phyloP scores from a whole-genome alignment of 1,140 invertebrate genomes.

The Helicoverpa armigera region DNA sequence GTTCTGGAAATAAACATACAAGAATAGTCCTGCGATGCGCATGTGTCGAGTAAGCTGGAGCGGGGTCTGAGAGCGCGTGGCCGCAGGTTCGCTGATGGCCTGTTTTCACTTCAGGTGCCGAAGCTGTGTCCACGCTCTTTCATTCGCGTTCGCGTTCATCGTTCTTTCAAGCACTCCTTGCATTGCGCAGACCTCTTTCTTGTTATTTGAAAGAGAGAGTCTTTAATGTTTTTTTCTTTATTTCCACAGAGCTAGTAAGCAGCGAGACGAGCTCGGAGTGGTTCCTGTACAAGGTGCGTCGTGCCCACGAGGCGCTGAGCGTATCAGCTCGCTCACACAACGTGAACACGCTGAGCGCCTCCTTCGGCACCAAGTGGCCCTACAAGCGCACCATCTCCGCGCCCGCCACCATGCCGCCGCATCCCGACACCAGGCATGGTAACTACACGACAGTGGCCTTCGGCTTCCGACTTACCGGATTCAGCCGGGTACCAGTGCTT shows the following conservation, averaged over 20 bases:
- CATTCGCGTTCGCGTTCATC: too few species aligned
- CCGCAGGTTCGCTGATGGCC: too few species aligned
- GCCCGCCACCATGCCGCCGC: conserved; percentile 93
- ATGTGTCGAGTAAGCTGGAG: too few species aligned
- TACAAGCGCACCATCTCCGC: conserved; percentile 98
- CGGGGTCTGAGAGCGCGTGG: too few species aligned
- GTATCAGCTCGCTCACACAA: conserved; percentile 88
- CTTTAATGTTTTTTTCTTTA: too few species aligned
- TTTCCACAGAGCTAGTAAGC: conserved; percentile 93
- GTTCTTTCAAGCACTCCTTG: not conserved
- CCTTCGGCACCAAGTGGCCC: conserved; percentile 97
- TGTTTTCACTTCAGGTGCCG: too few species aligned
- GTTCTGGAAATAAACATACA: too few species aligned
- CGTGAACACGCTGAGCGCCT: conserved; percentile 95
- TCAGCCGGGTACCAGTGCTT: too few species aligned
- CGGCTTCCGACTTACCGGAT: too few species aligned
- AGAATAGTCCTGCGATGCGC: too few species aligned
- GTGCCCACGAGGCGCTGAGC: conserved; percentile 96
- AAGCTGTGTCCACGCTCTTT: too few species aligned
- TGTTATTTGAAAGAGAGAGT: not conserved
- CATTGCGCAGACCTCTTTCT: not conserved
- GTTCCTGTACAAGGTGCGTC: conserved; percentile 95
- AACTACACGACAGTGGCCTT: conserved; percentile 50
- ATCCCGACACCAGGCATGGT: conserved; percentile 93
- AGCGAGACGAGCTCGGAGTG: conserved; percentile 95